Evolutionary conservation across 1,140 invertebrate genomes (phyloP).

Genomic region (Achroia grisella): DNA sequence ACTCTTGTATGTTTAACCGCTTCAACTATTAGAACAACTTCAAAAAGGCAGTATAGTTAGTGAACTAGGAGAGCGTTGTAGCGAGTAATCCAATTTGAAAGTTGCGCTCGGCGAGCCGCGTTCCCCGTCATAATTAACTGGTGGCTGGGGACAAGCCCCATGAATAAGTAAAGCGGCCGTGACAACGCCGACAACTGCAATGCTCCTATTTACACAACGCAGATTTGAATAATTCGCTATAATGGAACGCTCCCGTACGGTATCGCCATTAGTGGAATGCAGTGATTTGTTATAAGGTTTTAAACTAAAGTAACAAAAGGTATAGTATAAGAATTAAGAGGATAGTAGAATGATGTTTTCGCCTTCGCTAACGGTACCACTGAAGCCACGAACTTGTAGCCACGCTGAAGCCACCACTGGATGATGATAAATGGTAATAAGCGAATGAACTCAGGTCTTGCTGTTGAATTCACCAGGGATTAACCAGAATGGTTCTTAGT

Average conservation of each 20-base stretch:
- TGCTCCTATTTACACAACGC: background rate
- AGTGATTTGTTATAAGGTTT: too few relatives aligned
- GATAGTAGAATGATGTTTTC: too few relatives aligned
- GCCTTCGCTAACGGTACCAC: too few relatives aligned
- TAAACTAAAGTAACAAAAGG: too few relatives aligned
- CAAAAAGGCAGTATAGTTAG: conserved; percentile 18
- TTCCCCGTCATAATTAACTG: conserved; percentile 48
- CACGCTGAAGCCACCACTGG: too few relatives aligned
- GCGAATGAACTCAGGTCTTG: too few relatives aligned
- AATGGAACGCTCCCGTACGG: background rate
- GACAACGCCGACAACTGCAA: conserved; percentile 20
- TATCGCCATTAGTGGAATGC: background rate
- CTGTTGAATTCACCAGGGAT: too few relatives aligned
- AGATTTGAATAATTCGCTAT: conserved; percentile 1
- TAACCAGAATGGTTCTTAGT: too few relatives aligned
- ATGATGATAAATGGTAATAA: too few relatives aligned
- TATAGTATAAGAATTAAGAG: too few relatives aligned
- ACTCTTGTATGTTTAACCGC: background rate
- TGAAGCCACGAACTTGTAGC: too few relatives aligned
- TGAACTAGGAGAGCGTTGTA: conserved; percentile 29
- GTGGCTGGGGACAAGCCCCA: conserved; percentile 29
- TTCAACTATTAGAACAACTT: background rate
- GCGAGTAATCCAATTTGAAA: conserved; percentile 52
- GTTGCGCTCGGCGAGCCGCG: conserved; percentile 27
- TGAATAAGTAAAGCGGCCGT: conserved; percentile 44